A percentile compares a stretch with the other conserved stretches of the same genome.
These are phyloP conservation scores for Tribolium castaneum DNA, from an alignment of 1,140 invertebrate species.

Conservation along the genomic window DNA sequence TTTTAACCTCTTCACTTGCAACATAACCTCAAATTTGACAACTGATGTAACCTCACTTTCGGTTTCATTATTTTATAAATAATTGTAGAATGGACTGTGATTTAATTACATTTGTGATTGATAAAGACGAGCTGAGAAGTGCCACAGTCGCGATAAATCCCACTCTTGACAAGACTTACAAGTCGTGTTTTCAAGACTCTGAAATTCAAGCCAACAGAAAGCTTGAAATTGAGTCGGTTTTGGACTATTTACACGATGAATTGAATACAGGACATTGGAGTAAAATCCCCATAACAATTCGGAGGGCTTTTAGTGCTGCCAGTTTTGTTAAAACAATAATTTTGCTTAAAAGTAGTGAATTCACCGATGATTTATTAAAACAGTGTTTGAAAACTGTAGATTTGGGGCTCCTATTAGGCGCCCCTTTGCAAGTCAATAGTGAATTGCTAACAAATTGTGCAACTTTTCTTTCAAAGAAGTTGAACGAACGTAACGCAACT, in stretches of 20 bases:
- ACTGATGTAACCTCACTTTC: background rate
- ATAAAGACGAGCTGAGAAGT: background rate
- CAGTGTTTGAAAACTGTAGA: conserved; percentile 79
- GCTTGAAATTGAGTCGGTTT: conserved; percentile 57
- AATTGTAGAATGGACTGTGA: background rate
- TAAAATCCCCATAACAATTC: conserved; percentile 64
- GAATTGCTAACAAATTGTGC: conserved; percentile 70
- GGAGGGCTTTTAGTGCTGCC: conserved; percentile 61
- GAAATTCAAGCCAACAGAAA: background rate
- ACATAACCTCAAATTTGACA: background rate
- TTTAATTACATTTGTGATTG: background rate
- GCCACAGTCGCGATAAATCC: background rate
- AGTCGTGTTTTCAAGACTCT: background rate
- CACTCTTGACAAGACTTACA: background rate
- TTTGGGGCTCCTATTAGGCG: conserved; percentile 85
- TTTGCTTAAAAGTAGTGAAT: conserved; percentile 42
- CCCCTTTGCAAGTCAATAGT: conserved; percentile 68
- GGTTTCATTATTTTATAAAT: background rate
- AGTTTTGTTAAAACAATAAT: conserved; percentile 63
- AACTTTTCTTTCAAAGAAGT: conserved; percentile 55
- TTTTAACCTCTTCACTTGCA: background rate
- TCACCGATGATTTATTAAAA: conserved; percentile 56
- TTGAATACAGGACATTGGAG: conserved; percentile 67
- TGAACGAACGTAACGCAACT: conserved; percentile 29
- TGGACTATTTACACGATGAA: conserved; percentile 61